Conservation (phyloP, 2,113 vertebrate species). For the Maccullochella peelii region DNA sequence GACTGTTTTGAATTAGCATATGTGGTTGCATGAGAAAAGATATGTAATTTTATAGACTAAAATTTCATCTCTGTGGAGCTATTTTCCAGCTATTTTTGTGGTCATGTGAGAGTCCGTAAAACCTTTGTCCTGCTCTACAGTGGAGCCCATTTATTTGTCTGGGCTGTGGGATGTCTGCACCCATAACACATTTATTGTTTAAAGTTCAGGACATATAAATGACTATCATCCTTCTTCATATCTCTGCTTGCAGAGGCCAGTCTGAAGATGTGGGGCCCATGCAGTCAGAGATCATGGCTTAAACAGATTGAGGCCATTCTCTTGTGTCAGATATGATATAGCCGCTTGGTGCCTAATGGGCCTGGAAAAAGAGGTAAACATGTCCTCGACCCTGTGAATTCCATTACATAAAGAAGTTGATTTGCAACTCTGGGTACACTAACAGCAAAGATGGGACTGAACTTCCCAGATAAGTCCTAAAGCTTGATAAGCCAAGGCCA, state of each 20-base stretch:
- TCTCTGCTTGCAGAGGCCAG: slow-evolving; percentile 50
- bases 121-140: slow-evolving; percentile 37
- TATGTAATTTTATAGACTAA: background rate
- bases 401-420: slow-evolving; percentile 80
- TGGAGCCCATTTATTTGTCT: slow-evolving; percentile 68
- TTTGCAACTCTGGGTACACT: slow-evolving; percentile 66
- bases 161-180: slow-evolving; percentile 70
- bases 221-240: slow-evolving; percentile 68
- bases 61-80: slow-evolving; percentile 20
- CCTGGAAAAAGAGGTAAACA: slow-evolving; percentile 83
- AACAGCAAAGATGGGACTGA: slow-evolving; percentile 58
- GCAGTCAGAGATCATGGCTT: slow-evolving; percentile 78
- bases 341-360: slow-evolving; percentile 78
- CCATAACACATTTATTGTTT: slow-evolving; percentile 73
- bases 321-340: slow-evolving; percentile 82
- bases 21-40: slow-evolving; percentile 22
- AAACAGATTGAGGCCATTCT: slow-evolving; percentile 79
- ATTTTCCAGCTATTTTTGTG: slow-evolving; percentile 39
- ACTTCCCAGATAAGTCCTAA: slow-evolving; percentile 60
- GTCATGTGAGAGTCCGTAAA: slow-evolving; percentile 39
- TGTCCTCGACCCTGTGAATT: slow-evolving; percentile 81
- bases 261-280: slow-evolving; percentile 65
- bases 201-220: slow-evolving; percentile 69
- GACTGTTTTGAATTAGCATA: slow-evolving; percentile 57
- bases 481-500: slow-evolving; percentile 47